A percentile compares a stretch with the other conserved stretches of the same genome.
Evolutionary conservation across 2,797 vertebrate species (phyloP).

Genomic region (Anabacerthia variegaticeps): DNA sequence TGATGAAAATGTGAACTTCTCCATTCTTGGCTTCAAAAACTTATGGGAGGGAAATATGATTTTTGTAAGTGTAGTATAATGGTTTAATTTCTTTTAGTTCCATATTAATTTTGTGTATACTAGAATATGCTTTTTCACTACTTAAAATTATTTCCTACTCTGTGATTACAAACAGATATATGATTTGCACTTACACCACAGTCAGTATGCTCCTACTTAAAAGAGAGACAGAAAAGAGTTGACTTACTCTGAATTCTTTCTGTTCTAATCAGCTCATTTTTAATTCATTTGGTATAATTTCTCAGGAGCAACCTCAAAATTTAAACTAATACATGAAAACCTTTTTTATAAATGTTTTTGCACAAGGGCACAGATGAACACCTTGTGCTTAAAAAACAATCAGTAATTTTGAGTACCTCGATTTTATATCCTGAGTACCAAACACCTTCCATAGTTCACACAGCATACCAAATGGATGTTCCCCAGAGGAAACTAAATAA

Average conservation of each 20-base stretch:
- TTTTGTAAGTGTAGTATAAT: background rate
- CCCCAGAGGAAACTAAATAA: background rate
- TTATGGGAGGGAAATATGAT: background rate
- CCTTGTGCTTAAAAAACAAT: background rate
- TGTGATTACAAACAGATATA: background rate
- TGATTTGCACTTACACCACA: background rate
- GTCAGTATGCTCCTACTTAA: background rate
- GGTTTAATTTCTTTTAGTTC: background rate
- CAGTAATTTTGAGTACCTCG: background rate
- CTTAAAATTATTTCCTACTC: background rate
- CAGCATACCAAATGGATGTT: background rate
- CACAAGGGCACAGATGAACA: background rate
- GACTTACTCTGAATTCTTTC: background rate
- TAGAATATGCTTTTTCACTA: background rate
- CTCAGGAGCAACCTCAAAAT: background rate
- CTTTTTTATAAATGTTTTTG: background rate
- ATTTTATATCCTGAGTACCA: background rate
- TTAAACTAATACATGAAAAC: background rate
- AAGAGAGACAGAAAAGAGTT: background rate
- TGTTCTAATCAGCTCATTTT: background rate
- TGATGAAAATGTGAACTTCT: background rate
- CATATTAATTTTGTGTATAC: background rate
- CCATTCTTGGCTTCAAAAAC: background rate
- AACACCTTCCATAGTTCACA: background rate
- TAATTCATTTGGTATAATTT: background rate